Evolutionary conservation across 1,140 invertebrate genomes (phyloP), one percentile per base, ranked within the genome.

Genomic region (Hylaeus anthracinus): DNA sequence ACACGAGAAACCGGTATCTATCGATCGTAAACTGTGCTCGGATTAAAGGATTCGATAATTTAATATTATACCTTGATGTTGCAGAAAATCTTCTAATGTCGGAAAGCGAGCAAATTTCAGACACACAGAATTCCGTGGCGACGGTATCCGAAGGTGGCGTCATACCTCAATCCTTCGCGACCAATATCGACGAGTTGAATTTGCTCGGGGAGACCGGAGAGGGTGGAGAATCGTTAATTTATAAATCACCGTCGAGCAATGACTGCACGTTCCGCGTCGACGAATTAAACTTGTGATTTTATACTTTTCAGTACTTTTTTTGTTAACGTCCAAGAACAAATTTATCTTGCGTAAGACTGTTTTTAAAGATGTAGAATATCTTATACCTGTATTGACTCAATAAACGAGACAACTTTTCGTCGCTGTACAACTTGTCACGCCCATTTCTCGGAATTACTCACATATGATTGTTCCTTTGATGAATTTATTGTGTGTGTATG

Each of bases 181-280:
- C 88, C 3, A 85, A 89, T 65, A 90, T 92, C 55, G 78, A 88
- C 43, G 88, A 92, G 41, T 75, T 92, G 12, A 90, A 91, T 82
- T 75, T 92, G 53, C 82, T 91, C 1, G 90, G 91, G 15, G 90
- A 90, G 37, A 77, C 41, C 67, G 74, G 12, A 14, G 83, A 90
- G 43, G 43, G 26, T 8, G 82, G 53, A 26, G 48, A 72, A 84
- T 37, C 71, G 41, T 72, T 74, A 55, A 55, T 67, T n/a, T 9
- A 12, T 55, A 64, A 67, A 70, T 66, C 51, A 15, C 5, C 70
- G 12, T 64, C 12, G 26, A 58, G 60, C 6, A 58, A 82, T 26
- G 79, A 26, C 26, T 26, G 71, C 26, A 81, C 83, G 67, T 91
- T 91, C 82, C 76, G 78, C 64, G 87, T 91, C 60, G 84, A 91